Evolutionary conservation across 2,113 vertebrate species (phyloP), one percentile per base, ranked within the genome.

Genomic region (Podarcis muralis): DNA sequence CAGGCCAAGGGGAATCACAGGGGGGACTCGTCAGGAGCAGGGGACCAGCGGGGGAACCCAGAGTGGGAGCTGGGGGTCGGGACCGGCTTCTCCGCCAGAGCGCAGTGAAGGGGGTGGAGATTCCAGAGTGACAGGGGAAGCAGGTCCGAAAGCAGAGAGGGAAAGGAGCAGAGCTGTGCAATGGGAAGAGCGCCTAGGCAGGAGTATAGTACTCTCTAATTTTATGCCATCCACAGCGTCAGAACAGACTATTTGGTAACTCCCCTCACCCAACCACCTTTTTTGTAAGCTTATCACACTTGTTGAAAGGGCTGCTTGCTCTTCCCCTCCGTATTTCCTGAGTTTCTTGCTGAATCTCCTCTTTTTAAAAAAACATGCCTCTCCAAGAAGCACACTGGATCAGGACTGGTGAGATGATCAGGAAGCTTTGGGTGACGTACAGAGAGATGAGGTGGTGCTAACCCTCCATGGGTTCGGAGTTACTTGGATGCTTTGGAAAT

Each of bases 401-500:
- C 57, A 20, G 89, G 69, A 85, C 66, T 7, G 69, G 87, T 82
- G 75, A 30, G 18, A n/a, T 20, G 1, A 25, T 71, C 9, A 4
- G 11, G 13, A 84, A 92, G 62, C 59, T 40, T 40, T 0, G 0
- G 37, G 65, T 89, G 13, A 30, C 4, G 1, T 0, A 53, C 11
- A 32, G 11, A 79, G 77, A 20, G 15, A 40, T 5, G 20, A 68
- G 18, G 69, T 1, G n/a, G 8, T 5, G 5, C 30, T 72, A n/a
- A n/a, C n/a, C 12, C 30, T n/a, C 13, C n/a, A 84, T 23, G 82
- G 68, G 4, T 35, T 32, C 3, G 43, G 18, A 30, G 4, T 0
- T 78, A 1, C 1, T 81, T 0, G 0, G 59, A 68, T 16, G 13
- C 71, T 22, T 75, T 18, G 53, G 4, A n/a, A 57, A 22, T 30